phyloP scores from a whole-genome alignment of 2,113 vertebrate species.

The Delphinus delphis region DNA sequence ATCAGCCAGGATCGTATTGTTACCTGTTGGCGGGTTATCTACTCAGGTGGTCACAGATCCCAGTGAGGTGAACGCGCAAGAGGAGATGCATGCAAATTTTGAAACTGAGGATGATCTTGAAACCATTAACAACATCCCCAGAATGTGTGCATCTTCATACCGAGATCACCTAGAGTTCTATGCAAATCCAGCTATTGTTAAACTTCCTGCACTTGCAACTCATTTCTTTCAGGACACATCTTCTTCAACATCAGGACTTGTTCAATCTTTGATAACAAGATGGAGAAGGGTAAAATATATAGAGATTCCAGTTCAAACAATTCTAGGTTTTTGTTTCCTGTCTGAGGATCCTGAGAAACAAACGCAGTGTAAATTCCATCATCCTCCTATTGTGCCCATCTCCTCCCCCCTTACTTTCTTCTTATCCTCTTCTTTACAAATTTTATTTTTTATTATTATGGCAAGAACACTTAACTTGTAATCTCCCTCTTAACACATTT shows the following conservation, averaged over 20 bases:
- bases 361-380: neutral
- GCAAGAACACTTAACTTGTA: neutral
- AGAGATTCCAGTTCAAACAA: neutral
- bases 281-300: neutral
- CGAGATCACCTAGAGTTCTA: neutral
- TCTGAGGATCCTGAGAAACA: neutral
- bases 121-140: neutral
- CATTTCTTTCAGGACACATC: neutral
- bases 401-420: neutral
- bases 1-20: rapidly evolving
- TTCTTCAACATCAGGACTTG: neutral
- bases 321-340: neutral
- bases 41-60: neutral
- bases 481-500: neutral
- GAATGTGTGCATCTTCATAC: neutral
- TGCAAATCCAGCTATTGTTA: neutral
- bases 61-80: neutral
- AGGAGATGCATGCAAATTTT: neutral
- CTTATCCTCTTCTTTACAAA: neutral
- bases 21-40: neutral
- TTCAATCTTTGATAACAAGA: neutral
- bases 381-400: neutral
- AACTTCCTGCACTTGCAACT: neutral
- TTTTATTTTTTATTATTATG: neutral
- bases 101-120: neutral